phyloP scores from a whole-genome alignment of 2,888 invertebrate species.

The Chrysodeixis includens region DNA sequence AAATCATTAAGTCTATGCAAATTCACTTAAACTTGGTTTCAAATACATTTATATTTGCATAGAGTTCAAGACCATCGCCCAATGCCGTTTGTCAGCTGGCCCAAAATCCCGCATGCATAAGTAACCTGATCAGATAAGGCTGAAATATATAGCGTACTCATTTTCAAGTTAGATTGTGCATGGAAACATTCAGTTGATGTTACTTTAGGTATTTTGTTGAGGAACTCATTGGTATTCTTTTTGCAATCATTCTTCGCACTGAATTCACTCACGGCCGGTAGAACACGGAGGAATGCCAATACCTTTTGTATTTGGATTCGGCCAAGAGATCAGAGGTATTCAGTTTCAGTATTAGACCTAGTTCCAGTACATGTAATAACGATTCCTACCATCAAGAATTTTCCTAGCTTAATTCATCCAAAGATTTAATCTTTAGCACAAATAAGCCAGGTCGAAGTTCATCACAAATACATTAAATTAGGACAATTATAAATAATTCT shows the following conservation, averaged over 20 bases:
- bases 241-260: constrained; percentile 61
- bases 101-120: not conserved
- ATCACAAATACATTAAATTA: no score
- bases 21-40: constrained; percentile 3
- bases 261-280: constrained; percentile 69
- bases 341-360: constrained; percentile 19
- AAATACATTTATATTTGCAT: not conserved
- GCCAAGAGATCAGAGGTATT: no score
- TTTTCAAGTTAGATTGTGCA: constrained; percentile 20
- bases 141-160: constrained; percentile 12
- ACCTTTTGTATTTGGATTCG: constrained; percentile 22
- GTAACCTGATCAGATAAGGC: not conserved
- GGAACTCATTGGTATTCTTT: constrained; percentile 73
- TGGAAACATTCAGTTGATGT: constrained; percentile 38
- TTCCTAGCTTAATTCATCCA: no score
- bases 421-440: no score
- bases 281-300: constrained; percentile 45
- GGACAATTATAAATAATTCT: no score
- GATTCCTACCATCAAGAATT: constrained; percentile 7
- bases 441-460: no score
- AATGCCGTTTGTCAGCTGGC: not conserved
- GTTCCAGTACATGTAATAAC: constrained; percentile 7
- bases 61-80: not conserved
- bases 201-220: constrained; percentile 46
- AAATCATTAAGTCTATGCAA: not conserved